Evolutionary conservation across 1,140 invertebrate species (phyloP).

Genomic region (Physella acuta): DNA sequence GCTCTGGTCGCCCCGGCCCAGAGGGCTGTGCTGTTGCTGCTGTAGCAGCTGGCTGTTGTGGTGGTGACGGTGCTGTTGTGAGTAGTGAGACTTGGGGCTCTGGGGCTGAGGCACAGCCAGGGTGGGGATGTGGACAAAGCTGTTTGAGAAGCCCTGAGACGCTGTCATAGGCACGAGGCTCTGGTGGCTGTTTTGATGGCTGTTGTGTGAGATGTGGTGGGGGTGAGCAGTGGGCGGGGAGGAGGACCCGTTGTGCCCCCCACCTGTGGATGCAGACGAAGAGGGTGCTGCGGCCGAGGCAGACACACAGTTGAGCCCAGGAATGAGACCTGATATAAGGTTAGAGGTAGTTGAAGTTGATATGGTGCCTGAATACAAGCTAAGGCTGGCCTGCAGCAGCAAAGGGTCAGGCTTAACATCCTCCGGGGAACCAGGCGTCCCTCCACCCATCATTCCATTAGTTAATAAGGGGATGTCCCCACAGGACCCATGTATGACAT

Average conservation of each 20-base stretch:
- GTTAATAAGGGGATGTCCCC: conserved; percentile 31
- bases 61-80: conserved; percentile 16
- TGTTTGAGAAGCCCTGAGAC: conserved; percentile 10
- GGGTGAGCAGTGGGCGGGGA: conserved; percentile 26
- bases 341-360: conserved; percentile 35
- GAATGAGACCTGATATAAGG: conserved; percentile 34
- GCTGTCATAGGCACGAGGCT: background rate
- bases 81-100: conserved; percentile 13
- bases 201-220: conserved; percentile 13
- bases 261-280: conserved; percentile 23
- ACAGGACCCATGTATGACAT: conserved; percentile 42
- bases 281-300: conserved; percentile 9
- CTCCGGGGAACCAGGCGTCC: conserved; percentile 32
- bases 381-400: conserved; percentile 36
- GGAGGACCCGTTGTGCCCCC: background rate
- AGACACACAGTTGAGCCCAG: conserved; percentile 30
- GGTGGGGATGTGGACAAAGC: conserved; percentile 18
- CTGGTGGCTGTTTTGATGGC: conserved; percentile 3
- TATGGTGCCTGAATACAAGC: conserved; percentile 34
- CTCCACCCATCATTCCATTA: conserved; percentile 25
- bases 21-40: conserved; percentile 4
- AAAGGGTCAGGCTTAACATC: conserved; percentile 52
- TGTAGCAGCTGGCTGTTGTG: conserved; percentile 23
- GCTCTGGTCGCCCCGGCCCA: conserved; percentile 7
- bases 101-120: conserved; percentile 24